A percentile compares a stretch with the other conserved stretches of the same genome.
phyloP scores from a whole-genome alignment of 2,888 invertebrate species.

The Agapetus fuscipes region DNA sequence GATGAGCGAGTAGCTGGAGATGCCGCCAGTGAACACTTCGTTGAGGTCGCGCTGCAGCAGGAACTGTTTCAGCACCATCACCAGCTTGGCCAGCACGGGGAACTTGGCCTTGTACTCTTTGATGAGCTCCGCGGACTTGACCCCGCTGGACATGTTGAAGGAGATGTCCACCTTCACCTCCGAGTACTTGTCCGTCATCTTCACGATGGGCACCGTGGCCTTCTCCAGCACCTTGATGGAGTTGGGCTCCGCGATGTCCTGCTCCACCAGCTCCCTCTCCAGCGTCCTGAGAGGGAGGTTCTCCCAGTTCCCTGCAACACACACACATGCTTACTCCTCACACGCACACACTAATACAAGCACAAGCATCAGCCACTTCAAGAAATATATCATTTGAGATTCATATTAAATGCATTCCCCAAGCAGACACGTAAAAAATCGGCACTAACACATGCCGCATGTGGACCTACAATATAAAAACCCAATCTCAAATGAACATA shows the following conservation, averaged over 20 bases:
- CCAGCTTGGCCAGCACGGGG: conserved; percentile 86
- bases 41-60: conserved; percentile 95
- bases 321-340: too few species aligned
- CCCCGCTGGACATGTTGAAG: conserved; percentile 98
- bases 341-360: too few species aligned
- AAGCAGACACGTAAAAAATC: too few species aligned
- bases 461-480: too few species aligned
- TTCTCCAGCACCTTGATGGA: conserved; percentile 95
- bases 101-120: conserved; percentile 81
- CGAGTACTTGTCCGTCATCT: conserved; percentile 74
- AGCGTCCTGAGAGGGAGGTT: conserved; percentile 84
- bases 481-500: too few species aligned
- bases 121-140: conserved; percentile 92
- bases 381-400: too few species aligned
- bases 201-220: conserved; percentile 97
- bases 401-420: too few species aligned
- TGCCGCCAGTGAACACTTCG: conserved; percentile 99
- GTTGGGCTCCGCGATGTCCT: conserved; percentile 80
- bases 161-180: conserved; percentile 97
- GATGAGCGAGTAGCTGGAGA: conserved; percentile 97
- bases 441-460: too few species aligned
- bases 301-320: conserved; percentile 76
- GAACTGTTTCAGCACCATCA: conserved; percentile 97
- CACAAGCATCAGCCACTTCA: too few species aligned
- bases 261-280: conserved; percentile 80